Evolutionary conservation across 2,113 vertebrate species (phyloP).

Genomic region (Macaca mulatta): DNA sequence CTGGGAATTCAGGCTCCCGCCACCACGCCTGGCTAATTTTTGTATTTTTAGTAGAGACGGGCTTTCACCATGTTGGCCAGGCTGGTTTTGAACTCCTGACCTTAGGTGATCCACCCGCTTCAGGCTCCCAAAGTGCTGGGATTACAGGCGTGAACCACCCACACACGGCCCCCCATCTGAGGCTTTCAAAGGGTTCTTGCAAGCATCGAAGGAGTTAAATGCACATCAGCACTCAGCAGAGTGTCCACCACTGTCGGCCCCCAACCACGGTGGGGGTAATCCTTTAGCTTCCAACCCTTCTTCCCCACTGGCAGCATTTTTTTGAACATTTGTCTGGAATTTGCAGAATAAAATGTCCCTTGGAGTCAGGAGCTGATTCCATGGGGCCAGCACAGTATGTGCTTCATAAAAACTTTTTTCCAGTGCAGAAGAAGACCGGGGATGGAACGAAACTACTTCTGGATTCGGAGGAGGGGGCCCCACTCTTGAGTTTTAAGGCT

Average conservation of each 20-base stretch:
- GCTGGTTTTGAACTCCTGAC: too few relatives aligned
- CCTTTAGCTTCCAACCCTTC: neutral
- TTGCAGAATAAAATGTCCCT: neutral
- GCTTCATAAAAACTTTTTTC: neutral
- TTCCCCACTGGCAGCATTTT: neutral
- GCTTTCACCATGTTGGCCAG: too few relatives aligned
- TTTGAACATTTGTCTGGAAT: neutral
- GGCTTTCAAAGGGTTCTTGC: neutral
- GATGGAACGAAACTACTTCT: neutral
- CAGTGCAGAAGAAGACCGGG: neutral
- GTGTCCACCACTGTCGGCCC: neutral
- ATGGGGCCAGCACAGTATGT: too few relatives aligned
- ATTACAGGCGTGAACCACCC: neutral
- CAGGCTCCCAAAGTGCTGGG: too few relatives aligned
- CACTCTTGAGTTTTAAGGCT: fast-evolving
- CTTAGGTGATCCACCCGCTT: too few relatives aligned
- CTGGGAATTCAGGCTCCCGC: too few relatives aligned
- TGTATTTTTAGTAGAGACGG: too few relatives aligned
- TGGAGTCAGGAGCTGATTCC: neutral
- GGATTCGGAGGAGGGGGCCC: neutral
- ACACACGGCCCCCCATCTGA: too few relatives aligned
- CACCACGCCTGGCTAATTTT: too few relatives aligned
- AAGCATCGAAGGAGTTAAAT: neutral
- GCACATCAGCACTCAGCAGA: too few relatives aligned
- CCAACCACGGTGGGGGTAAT: fast-evolving